Conservation (phyloP, 2,113 vertebrate species). For the Podarcis cretensis region DNA sequence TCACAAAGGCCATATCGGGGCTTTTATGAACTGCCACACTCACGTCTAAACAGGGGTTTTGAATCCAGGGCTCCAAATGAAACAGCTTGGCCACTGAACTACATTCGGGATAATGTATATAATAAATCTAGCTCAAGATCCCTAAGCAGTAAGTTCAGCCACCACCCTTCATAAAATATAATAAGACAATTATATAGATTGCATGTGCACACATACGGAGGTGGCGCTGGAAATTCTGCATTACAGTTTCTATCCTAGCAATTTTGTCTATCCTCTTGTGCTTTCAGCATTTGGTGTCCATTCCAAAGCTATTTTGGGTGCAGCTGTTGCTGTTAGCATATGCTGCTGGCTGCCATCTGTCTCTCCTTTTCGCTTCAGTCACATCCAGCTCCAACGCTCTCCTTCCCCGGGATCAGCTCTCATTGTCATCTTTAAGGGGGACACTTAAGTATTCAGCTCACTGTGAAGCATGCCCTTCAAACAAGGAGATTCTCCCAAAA, state of each 20-base stretch:
- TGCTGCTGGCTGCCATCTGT: slow-evolving; percentile 50
- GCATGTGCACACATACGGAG: background rate
- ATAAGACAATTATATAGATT: background rate
- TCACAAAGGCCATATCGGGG: background rate
- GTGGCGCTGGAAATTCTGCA: slow-evolving; percentile 4
- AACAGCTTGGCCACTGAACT: background rate
- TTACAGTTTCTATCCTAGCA: slow-evolving; percentile 38
- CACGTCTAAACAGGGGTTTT: background rate
- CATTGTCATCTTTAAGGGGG: slow-evolving; percentile 30
- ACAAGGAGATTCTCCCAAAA: slow-evolving; percentile 30
- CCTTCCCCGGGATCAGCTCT: slow-evolving; percentile 31
- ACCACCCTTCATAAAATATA: slow-evolving; percentile 7
- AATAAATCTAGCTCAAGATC: slow-evolving; percentile 30
- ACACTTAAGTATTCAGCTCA: background rate
- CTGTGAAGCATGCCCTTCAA: slow-evolving; percentile 10
- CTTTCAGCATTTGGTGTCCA: slow-evolving; percentile 53
- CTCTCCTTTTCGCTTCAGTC: slow-evolving; percentile 39
- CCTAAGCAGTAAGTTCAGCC: slow-evolving; percentile 31
- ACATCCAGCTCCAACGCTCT: slow-evolving; percentile 13
- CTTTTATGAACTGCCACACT: background rate
- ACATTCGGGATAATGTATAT: background rate
- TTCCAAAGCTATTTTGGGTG: slow-evolving; percentile 63
- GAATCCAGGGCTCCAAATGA: background rate
- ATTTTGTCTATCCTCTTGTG: slow-evolving; percentile 39
- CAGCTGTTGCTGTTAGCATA: slow-evolving; percentile 44